Evolutionary conservation across 2,888 invertebrate genomes (phyloP), one percentile per base, ranked within the genome.

Genomic region (Pollenia griseotomentosa): DNA sequence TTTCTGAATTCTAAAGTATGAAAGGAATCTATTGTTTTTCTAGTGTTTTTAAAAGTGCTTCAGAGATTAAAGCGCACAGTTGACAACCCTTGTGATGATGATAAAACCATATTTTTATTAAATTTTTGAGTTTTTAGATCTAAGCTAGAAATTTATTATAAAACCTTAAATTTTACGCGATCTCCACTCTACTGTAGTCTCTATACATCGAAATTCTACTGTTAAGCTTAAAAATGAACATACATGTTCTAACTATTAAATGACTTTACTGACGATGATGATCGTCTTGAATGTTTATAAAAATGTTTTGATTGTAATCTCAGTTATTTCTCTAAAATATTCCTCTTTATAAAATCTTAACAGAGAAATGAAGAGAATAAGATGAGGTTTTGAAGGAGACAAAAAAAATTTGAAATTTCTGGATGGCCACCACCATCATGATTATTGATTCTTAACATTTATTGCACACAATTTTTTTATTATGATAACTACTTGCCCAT

Each of bases 261-360:
- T 44, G 55, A 40, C 16, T 14, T n/a, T 51, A 14, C 14, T 14
- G 53, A 53, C 11, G 65, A 65, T 44, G 53, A 55, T 65, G 57
- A 46, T 59, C 57, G 74, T 68, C 42, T 63, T 12, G 23, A 33
- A 61, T 82, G 74, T 61, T 68, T 66, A 66, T 82, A 82, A 75
- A 82, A 75, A 61, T 75, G 66, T 82, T 82, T 70, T 82, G 74
- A 75, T 75, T 70, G 68, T 74, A 61, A 75, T 82, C 82, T 82
- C 19, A 53, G 77, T 46, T 42, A 82, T 74, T 74, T 74, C 65
- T 16, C 40, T 33, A 68, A 51, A 74, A 66, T 66, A 48, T 71
- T 71, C 51, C 44, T 61, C 33, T 79, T 48, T 14, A 73, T 16
- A 46, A 12, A 44, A 0, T 16, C 6, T 19, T 11, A 42, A 63